Base-by-base conservation (phyloP, 2,113 vertebrate genomes). In the Sminthopsis crassicaudata region DNA sequence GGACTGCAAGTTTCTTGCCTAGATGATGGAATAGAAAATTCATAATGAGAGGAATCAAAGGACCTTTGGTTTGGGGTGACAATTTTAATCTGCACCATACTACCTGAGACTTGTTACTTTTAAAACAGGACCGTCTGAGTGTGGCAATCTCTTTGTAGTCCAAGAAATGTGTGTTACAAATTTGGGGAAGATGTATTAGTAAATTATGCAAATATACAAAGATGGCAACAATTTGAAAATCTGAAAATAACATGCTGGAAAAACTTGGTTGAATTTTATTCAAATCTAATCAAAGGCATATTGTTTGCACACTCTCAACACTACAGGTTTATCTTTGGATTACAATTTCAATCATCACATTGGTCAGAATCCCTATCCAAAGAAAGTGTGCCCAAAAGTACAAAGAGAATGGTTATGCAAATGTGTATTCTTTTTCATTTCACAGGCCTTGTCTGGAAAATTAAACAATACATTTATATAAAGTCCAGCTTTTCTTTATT, bases 201-300 rank as follows among this genome's bases (percentile, higher is more conserved):
- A 89, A 92, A 53, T 36, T 42, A 76, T 90, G 89, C 53, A 52
- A 14, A 67, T 54, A 5, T 25, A 8, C 42, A 9, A 25, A 46
- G 60, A 88, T n/a, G 55, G 57, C 53, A 92, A 90, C 50, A 22
- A n/a, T 84, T 90, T 50, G 27, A 88, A 54, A 92, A 8, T 50
- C 90, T 42, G 84, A 90, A 90, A 95, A 91, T 93, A 91, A 46
- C 88, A 26, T 5, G 46, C 50, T 90, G 51, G 25, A 8, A n/a
- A 9, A 24, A 7, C 42, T 1, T 9, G 46, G 9, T 30, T 8
- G 91, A 93, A 25, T 52, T 91, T 92, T 94, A 94, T 95, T 96
- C 92, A 95, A 94, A 94, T 94, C 91, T 89, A 25, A 42, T 91
- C 90, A 25, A 46, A 26, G 91, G 46, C 60, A 0, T 16, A 4